phyloP scores from a whole-genome alignment of 2,113 vertebrate species.

The Polypterus senegalus region DNA sequence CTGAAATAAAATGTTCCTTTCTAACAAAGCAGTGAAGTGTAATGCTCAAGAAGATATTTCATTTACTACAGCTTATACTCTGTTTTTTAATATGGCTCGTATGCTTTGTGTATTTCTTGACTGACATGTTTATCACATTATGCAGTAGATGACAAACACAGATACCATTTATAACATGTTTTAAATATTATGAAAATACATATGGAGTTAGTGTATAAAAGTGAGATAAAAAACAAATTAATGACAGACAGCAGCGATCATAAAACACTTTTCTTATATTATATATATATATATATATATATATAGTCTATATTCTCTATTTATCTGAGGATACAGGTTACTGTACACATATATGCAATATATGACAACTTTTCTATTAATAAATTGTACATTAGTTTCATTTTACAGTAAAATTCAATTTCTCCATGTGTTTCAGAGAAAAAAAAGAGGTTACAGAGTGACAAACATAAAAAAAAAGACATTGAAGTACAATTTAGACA shows the following conservation, averaged over 20 bases:
- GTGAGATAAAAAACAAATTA: neutral
- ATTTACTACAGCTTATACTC: no score
- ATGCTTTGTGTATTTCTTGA: no score
- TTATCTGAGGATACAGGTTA: neutral
- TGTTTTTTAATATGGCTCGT: no score
- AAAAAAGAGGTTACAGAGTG: neutral
- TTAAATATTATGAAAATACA: no score
- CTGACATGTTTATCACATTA: no score
- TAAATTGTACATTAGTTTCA: neutral
- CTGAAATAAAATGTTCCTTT: no score
- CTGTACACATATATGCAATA: neutral
- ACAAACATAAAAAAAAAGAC: neutral
- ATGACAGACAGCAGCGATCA: neutral
- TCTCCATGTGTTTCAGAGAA: neutral
- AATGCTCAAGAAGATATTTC: no score
- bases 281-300: neutral
- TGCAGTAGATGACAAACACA: no score
- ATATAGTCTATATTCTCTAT: neutral
- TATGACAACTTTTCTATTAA: neutral
- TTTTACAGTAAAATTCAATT: neutral
- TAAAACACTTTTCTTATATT: neutral
- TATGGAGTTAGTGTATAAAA: no score
- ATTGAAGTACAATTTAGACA: neutral
- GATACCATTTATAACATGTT: no score
- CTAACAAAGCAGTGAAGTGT: no score